phyloP scores from a whole-genome alignment of 2,797 vertebrate species.

The Gymnothorax javanicus region DNA sequence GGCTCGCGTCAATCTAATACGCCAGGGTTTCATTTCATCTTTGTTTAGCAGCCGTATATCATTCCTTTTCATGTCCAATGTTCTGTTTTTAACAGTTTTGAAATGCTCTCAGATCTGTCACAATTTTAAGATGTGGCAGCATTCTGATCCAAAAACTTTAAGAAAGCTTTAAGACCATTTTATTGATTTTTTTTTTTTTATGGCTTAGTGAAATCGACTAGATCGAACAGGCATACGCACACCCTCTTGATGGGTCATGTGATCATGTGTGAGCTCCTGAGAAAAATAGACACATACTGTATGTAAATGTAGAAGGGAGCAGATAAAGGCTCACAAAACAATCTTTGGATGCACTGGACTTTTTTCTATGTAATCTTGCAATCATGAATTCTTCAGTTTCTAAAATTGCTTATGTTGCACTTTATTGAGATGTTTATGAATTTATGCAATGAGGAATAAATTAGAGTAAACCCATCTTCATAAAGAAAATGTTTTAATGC shows the following conservation, averaged over 20 bases:
- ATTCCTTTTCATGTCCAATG: neutral
- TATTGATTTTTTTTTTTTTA: neutral
- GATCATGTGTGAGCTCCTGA: neutral
- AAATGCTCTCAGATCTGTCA: neutral
- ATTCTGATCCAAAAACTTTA: neutral
- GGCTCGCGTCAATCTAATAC: neutral
- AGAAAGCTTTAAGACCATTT: neutral
- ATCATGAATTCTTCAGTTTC: neutral
- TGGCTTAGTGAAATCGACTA: neutral
- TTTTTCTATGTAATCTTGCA: neutral
- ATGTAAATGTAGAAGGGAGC: neutral
- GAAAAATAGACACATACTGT: neutral
- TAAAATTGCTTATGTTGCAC: neutral
- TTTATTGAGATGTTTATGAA: neutral
- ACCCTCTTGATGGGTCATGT: neutral
- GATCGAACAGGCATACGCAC: neutral
- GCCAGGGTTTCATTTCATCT: slow-evolving; percentile 16
- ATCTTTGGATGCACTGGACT: neutral
- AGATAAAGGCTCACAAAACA: neutral
- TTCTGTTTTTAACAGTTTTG: neutral
- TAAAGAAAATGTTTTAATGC: neutral
- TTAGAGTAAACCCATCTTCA: neutral
- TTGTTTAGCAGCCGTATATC: slow-evolving; percentile 9
- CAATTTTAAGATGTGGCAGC: neutral
- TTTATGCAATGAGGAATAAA: neutral